Conservation (phyloP, 2,113 vertebrate species). For the Oncorhynchus gorbuscha region DNA sequence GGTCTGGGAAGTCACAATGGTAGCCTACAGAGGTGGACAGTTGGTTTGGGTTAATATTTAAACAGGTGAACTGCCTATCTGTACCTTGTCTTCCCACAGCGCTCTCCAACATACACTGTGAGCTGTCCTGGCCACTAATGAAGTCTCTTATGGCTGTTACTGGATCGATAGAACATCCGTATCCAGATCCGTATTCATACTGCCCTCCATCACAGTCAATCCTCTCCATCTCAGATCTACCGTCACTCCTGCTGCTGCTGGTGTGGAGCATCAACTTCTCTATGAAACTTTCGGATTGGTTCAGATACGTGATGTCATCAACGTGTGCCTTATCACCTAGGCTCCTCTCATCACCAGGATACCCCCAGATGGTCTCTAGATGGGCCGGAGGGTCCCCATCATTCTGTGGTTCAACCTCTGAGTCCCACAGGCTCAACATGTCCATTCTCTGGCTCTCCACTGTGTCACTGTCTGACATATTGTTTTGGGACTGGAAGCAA, state of each 20-base stretch:
- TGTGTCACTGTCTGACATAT: constrained; percentile 19
- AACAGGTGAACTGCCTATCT: constrained; percentile 18
- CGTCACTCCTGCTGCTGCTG: neutral
- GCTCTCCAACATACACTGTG: neutral
- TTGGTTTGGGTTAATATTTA: constrained; percentile 23
- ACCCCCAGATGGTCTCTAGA: constrained; percentile 45
- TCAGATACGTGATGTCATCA: constrained; percentile 24
- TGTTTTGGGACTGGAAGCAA: constrained; percentile 28
- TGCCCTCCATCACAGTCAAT: constrained; percentile 5
- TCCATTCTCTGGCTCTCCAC: constrained; percentile 60
- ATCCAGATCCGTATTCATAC: constrained; percentile 11
- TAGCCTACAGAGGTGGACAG: neutral
- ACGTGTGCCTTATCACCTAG: constrained; percentile 7
- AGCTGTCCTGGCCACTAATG: constrained; percentile 5
- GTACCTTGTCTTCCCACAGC: constrained; percentile 4
- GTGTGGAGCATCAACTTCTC: constrained; percentile 10
- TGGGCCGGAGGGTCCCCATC: constrained; percentile 43
- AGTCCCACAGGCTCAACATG: constrained; percentile 52
- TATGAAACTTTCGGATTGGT: constrained; percentile 17
- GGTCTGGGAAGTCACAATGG: constrained; percentile 11
- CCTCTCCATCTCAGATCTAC: constrained; percentile 15
- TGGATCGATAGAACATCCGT: constrained; percentile 24
- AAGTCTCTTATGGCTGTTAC: neutral
- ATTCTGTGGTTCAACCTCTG: neutral
- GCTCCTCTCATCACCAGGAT: constrained; percentile 26